Base-by-base conservation (phyloP, 30 jellyfish, hydroid and myxozoan species). In the Aurelia coerulea region DNA sequence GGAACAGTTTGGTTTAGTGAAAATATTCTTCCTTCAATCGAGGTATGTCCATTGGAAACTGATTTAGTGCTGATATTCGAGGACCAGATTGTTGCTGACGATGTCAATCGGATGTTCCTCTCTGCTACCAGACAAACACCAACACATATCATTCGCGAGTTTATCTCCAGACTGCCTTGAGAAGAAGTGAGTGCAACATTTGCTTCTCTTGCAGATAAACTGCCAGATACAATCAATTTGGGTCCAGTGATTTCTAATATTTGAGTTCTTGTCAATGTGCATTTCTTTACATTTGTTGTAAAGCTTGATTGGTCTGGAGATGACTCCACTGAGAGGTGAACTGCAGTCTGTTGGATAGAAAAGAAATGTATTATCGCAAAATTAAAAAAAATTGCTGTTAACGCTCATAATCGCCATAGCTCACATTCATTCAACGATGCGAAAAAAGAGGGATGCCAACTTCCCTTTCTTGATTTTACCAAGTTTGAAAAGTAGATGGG, bases 1-100 rank as follows among this genome's bases (percentile, higher is more conserved):
- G 69, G 34, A 60, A 11, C 34, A 60, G 9, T 60, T 11, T 60
- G 69, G 33, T 60, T 23, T 16, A 60, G 31, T 3, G 69, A 23
- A 16, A 60, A 23, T 16, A 60, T 60, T 16, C 34, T 60, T 60
- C 69, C 69, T 16, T 60, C 69, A 60, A 60, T 60, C 31, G 10
- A 17, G 34, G 69, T 60, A 11, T 16, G 34, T 23, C 69, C 69
- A 60, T 60, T 13, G 11, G 31, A 17, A 13, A 60, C 31, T 17
- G 69, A 60, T 10, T 60, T 23, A 5, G 69, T 60, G 34, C 3
- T 16, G 69, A 60, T 16, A 5, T 10, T 60, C 7, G 34, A 16
- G 69, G 34, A 16, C 69, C 69, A 60, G 31, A 60, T 16, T 60
- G 69, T 60, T 60, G 69, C 23, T 16, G 69, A 60, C 10, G 69